Percentiles rank a stretch among this genome's conserved stretches.
phyloP scores from a whole-genome alignment of 2,113 vertebrate species.

The Choloepus hoffmanni region DNA sequence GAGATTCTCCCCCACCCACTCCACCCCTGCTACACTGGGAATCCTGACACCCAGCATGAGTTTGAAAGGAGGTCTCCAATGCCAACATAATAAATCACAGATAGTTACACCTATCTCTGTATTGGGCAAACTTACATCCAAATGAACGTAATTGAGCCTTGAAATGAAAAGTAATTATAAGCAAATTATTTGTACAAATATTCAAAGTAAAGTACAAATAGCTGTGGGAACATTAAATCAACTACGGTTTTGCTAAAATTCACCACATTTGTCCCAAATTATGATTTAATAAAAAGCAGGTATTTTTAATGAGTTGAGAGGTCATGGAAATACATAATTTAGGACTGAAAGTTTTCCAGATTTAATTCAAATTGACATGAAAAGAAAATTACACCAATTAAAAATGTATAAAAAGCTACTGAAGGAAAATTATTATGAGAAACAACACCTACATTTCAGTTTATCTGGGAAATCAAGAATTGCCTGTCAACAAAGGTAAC shows the following conservation, averaged over 20 bases:
- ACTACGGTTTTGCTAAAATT: background rate
- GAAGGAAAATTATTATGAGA: background rate
- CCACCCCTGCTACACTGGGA: background rate
- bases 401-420: background rate
- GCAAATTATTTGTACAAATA: background rate
- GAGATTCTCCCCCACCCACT: background rate
- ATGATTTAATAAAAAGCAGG: conserved; percentile 42
- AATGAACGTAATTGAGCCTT: background rate
- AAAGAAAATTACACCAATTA: background rate
- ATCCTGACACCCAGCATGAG: too few species aligned
- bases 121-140: background rate
- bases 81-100: background rate
- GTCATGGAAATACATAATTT: background rate
- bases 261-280: background rate
- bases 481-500: background rate
- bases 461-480: background rate
- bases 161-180: background rate
- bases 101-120: background rate
- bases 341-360: conserved; percentile 6
- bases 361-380: background rate
- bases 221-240: background rate
- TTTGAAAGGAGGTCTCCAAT: background rate
- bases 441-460: background rate
- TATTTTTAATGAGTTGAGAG: background rate
- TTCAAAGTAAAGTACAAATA: background rate